These are phyloP conservation scores for Aplodontia rufa DNA, from an alignment of 2,113 vertebrate genomes.

Conservation along the genomic window DNA sequence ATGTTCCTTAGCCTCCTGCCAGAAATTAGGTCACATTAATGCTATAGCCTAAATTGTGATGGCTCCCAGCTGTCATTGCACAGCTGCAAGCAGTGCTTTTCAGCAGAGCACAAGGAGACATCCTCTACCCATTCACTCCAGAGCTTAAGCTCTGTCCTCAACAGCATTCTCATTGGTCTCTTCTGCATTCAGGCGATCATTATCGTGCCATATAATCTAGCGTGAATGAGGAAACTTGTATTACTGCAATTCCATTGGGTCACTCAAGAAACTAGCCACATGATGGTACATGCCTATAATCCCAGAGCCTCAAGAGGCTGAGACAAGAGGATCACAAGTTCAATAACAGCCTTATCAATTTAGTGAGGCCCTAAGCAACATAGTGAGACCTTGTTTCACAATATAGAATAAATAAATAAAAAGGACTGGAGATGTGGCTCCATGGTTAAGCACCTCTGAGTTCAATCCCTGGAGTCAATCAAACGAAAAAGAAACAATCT, in stretches of 20 bases:
- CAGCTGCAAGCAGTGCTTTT: background rate
- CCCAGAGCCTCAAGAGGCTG: too few species aligned
- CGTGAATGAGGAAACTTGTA: background rate
- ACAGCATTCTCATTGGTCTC: background rate
- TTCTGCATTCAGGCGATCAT: background rate
- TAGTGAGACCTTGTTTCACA: too few species aligned
- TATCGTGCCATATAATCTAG: accelerated
- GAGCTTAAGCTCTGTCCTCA: background rate
- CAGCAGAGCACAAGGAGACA: background rate
- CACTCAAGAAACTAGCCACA: background rate
- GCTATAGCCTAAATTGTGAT: background rate
- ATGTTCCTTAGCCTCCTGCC: background rate
- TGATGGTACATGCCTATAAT: too few species aligned
- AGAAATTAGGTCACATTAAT: background rate
- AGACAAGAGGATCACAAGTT: too few species aligned
- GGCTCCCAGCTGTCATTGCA: accelerated
- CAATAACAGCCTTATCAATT: too few species aligned
- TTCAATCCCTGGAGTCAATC: too few species aligned
- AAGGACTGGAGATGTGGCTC: too few species aligned
- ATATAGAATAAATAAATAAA: too few species aligned
- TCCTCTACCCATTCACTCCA: background rate
- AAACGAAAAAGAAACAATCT: too few species aligned
- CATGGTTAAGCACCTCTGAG: too few species aligned
- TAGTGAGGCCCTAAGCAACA: too few species aligned
- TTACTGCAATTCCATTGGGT: background rate